Percentiles rank a stretch among this genome's conserved stretches.
Conservation (phyloP, 2,797 vertebrate species). For the Macrochelys suwanniensis region DNA sequence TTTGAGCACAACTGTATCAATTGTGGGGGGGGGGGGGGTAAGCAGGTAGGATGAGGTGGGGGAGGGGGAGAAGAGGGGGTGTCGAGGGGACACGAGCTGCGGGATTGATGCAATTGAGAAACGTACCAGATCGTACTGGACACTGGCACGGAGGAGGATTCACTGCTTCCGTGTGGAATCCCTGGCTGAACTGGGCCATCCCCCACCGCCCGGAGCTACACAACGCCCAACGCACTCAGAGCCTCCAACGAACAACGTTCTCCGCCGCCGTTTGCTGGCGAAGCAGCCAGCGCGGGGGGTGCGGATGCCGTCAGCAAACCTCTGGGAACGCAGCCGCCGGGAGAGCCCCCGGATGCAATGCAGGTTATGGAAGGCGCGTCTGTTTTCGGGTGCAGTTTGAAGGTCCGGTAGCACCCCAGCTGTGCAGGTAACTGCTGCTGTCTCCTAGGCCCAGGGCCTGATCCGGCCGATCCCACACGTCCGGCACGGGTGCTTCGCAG, state of each 20-base stretch:
- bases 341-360: background rate
- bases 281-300: too few relatives aligned
- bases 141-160: background rate
- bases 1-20: conserved; percentile 22
- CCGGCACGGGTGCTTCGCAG: background rate
- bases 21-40: background rate
- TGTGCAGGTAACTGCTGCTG: background rate
- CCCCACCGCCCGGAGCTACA: too few relatives aligned
- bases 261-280: rapidly evolving
- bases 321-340: rapidly evolving
- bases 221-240: background rate
- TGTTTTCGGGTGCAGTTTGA: rapidly evolving
- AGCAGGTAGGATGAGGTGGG: background rate
- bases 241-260: conserved; percentile 60
- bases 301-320: background rate
- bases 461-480: background rate
- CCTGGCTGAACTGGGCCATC: background rate
- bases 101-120: background rate
- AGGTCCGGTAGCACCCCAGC: rapidly evolving
- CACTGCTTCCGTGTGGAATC: background rate
- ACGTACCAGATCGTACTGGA: background rate
- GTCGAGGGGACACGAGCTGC: background rate
- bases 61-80: background rate
- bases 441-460: background rate
- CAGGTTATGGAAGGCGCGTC: background rate